These are phyloP conservation scores for Phenganax marumi DNA, from an alignment of 92 coral and sea anemone species.

Conservation along the genomic window DNA sequence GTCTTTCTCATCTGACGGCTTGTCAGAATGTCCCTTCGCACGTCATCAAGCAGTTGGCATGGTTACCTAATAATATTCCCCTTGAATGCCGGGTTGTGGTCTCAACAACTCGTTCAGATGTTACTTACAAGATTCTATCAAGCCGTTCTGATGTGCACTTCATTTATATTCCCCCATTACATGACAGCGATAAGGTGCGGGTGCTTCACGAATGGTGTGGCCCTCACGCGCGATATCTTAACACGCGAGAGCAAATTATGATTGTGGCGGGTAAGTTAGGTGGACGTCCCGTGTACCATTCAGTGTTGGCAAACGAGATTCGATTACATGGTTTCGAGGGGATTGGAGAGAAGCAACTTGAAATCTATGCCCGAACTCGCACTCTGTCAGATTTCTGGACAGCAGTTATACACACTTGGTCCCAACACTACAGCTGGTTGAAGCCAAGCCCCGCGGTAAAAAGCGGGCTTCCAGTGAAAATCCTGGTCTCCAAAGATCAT, in stretches of 20 bases:
- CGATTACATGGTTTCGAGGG: slow-evolving; percentile 70
- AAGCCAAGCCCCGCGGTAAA: slow-evolving; percentile 71
- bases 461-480: slow-evolving; percentile 75
- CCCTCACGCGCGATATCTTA: slow-evolving; percentile 63
- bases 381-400: slow-evolving; percentile 82
- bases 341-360: slow-evolving; percentile 76
- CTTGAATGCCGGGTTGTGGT: slow-evolving; percentile 74
- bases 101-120: slow-evolving; percentile 81
- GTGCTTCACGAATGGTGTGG: slow-evolving; percentile 77
- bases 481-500: slow-evolving; percentile 95
- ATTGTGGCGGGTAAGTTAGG: slow-evolving; percentile 69
- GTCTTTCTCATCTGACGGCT: slow-evolving; percentile 72
- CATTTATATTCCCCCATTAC: slow-evolving; percentile 65
- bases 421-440: slow-evolving; percentile 95
- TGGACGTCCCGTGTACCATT: slow-evolving; percentile 76
- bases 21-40: slow-evolving; percentile 73
- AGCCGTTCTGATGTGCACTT: slow-evolving; percentile 73
- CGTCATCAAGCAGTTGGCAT: slow-evolving; percentile 77
- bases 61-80: slow-evolving; percentile 79
- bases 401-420: slow-evolving; percentile 91
- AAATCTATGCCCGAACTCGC: slow-evolving; percentile 69
- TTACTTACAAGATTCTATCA: slow-evolving; percentile 69
- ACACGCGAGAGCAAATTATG: slow-evolving; percentile 50
- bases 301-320: slow-evolving; percentile 77
- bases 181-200: slow-evolving; percentile 65